phyloP scores from a whole-genome alignment of 1,140 invertebrate species.

The Drosophila nebulosa region DNA sequence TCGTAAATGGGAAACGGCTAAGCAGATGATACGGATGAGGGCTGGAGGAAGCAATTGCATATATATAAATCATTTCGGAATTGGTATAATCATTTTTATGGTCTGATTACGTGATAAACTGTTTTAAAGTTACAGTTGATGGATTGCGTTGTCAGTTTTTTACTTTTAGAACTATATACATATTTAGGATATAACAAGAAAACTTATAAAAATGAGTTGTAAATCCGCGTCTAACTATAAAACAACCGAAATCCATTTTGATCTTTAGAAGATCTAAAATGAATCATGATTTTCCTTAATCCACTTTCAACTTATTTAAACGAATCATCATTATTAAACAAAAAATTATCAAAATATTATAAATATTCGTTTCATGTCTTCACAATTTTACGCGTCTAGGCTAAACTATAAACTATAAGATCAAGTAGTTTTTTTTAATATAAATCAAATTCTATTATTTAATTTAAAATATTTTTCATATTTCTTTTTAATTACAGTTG shows the following conservation, averaged over 20 bases:
- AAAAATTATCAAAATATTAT: too few relatives aligned
- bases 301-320: too few relatives aligned
- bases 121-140: neutral
- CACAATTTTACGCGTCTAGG: too few relatives aligned
- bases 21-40: neutral
- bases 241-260: too few relatives aligned
- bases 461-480: constrained; percentile 50
- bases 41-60: neutral
- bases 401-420: neutral
- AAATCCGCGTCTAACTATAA: too few relatives aligned
- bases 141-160: neutral
- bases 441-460: constrained; percentile 24
- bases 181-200: too few relatives aligned
- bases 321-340: too few relatives aligned
- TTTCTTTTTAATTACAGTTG: constrained; percentile 85
- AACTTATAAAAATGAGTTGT: too few relatives aligned
- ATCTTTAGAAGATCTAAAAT: too few relatives aligned
- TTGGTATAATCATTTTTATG: neutral
- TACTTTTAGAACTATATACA: neutral
- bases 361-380: too few relatives aligned
- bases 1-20: neutral
- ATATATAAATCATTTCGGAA: neutral
- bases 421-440: neutral
- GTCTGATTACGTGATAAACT: neutral
- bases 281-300: too few relatives aligned